A percentile compares a stretch with the other conserved stretches of the same genome.
phyloP scores from a whole-genome alignment of 2,797 vertebrate genomes.

The Acipenser transmontanus region DNA sequence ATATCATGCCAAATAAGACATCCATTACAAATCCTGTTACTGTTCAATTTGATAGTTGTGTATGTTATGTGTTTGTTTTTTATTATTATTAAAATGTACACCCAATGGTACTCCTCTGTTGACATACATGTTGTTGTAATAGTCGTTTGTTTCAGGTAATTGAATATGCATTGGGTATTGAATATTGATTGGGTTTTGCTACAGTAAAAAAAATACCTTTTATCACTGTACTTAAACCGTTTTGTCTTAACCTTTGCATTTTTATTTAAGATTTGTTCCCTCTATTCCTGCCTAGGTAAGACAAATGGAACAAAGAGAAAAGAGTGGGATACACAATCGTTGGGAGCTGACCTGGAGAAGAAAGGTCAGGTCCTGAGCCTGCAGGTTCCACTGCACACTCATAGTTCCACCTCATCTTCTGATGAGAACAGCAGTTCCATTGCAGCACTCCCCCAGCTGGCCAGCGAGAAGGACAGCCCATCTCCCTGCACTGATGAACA shows the following conservation, averaged over 20 bases:
- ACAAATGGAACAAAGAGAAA: constrained; percentile 63
- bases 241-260: too few relatives aligned
- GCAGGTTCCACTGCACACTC: constrained; percentile 83
- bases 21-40: too few relatives aligned
- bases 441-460: constrained; percentile 82
- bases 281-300: constrained; percentile 53
- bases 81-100: background rate
- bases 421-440: constrained; percentile 92
- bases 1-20: too few relatives aligned
- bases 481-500: constrained; percentile 72
- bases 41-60: background rate
- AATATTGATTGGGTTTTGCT: too few relatives aligned
- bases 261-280: too few relatives aligned
- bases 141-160: too few relatives aligned
- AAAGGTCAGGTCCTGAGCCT: constrained; percentile 82
- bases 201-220: too few relatives aligned
- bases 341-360: constrained; percentile 70
- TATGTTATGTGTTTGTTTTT: background rate
- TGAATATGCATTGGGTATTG: too few relatives aligned
- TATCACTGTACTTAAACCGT: too few relatives aligned
- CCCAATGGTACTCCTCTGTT: too few relatives aligned
- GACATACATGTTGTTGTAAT: too few relatives aligned
- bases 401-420: constrained; percentile 89
- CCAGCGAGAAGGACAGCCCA: constrained; percentile 80
- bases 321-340: constrained; percentile 68